These are phyloP conservation scores for Drosophila differens DNA, from an alignment of 2,888 invertebrate species.

Conservation along the genomic window DNA sequence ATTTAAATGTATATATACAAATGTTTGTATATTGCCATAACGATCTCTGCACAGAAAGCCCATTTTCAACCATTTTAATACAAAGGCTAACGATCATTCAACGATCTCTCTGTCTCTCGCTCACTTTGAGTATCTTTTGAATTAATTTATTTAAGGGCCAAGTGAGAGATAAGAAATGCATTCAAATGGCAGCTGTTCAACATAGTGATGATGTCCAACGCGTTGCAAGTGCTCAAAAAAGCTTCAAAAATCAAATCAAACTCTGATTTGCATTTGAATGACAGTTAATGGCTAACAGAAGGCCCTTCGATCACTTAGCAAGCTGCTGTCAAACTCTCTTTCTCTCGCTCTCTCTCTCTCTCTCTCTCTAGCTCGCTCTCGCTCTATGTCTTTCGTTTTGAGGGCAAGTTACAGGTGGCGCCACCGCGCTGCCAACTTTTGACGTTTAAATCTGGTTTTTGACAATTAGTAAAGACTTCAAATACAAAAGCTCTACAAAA, in stretches of 20 bases:
- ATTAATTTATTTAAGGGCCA: slow-evolving; percentile 23
- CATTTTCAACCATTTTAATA: background rate
- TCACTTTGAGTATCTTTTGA: slow-evolving; percentile 14
- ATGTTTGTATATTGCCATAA: background rate
- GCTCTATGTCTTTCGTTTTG: background rate
- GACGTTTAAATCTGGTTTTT: background rate
- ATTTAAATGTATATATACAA: background rate
- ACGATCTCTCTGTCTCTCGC: background rate
- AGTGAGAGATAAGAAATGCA: slow-evolving; percentile 29
- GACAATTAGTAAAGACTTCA: background rate
- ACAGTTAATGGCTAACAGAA: slow-evolving; percentile 25
- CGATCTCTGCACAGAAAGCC: background rate
- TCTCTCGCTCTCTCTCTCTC: background rate
- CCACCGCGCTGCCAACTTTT: slow-evolving; percentile 8
- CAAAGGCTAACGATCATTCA: slow-evolving; percentile 21
- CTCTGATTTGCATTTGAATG: slow-evolving; percentile 41
- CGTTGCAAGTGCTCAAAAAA: background rate
- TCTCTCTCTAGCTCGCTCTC: background rate
- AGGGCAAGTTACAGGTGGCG: slow-evolving; percentile 42
- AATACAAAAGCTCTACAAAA: background rate
- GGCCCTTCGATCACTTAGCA: slow-evolving; percentile 33
- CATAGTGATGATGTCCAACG: slow-evolving; percentile 18
- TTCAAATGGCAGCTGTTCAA: slow-evolving; percentile 17
- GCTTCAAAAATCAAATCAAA: background rate
- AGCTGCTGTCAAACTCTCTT: slow-evolving; percentile 3